Base-by-base conservation (phyloP, 2,113 vertebrate species). In the Bombycilla garrulus region DNA sequence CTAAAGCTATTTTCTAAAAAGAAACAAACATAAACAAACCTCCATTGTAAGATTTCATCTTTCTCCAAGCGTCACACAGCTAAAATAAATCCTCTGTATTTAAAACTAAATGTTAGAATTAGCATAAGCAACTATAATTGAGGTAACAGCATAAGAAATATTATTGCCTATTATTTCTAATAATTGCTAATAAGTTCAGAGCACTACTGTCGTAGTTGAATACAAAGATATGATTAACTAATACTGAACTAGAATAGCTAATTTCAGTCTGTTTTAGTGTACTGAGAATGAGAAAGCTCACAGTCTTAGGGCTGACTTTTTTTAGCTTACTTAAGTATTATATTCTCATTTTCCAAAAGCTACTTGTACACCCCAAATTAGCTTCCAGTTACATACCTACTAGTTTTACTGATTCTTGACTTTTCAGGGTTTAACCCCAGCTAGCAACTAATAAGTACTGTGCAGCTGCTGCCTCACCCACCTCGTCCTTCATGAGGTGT, bases 31-130 rank as follows among this genome's bases (percentile, higher is more conserved):
- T 24, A 66, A 81, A 73, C 26, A 80, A 86, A 81, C 33, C n/a
- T 79, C 33, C 69, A 88, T 84, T 92, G 48, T 60, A 97, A 92
- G 72, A 93, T 40, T 87, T 36, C 71, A 61, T 36, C 51, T 81
- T 92, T 89, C 33, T 92, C 53, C 58, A 96, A 66, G 28, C 89
- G n/a, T 74, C 85, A 93, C 56, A 91, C 53, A 82, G 81, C 73
- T 94, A 53, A 93, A 95, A 96, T 85, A 95, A 95, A 83, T 74
- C 24, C 16, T 91, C 40, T 76, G 79, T 86, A 94, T 96, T 97
- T 97, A 97, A 96, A 95, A 96, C 28, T 78, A 76, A 95, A 82
- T 21, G 35, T 78, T 96, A 90, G 48, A 91, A 90, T 86, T 85
- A 81, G 26, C 51, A 65, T 57, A 83, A 93, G 36, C 71, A 73